phyloP scores from a whole-genome alignment of 2,113 vertebrate genomes.

The Microtus pennsylvanicus region DNA sequence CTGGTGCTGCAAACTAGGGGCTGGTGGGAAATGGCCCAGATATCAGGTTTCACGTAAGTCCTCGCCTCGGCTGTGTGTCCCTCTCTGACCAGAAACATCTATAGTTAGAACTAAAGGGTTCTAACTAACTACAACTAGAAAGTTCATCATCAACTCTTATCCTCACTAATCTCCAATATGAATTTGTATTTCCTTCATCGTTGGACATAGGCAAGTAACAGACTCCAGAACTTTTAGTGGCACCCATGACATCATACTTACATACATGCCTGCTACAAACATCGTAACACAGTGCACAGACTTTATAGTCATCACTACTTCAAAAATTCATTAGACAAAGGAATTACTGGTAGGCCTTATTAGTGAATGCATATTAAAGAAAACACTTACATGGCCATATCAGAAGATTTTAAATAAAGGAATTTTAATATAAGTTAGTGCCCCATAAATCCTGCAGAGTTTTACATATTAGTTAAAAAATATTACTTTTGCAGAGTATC shows the following conservation, averaged over 20 bases:
- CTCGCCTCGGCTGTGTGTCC: background rate
- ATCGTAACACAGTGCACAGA: background rate
- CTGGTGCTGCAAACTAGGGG: background rate
- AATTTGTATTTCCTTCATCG: slow-evolving; percentile 37
- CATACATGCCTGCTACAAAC: background rate
- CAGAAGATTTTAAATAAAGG: background rate
- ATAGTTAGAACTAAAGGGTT: slow-evolving; percentile 5
- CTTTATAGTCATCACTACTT: background rate
- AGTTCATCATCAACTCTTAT: background rate
- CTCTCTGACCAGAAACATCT: background rate
- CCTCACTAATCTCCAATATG: slow-evolving; percentile 21
- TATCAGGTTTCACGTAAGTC: background rate
- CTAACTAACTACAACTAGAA: background rate
- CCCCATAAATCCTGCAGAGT: background rate
- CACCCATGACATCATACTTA: slow-evolving; percentile 25
- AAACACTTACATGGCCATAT: background rate
- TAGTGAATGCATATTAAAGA: background rate
- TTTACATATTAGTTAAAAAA: slow-evolving; percentile 29
- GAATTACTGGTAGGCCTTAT: background rate
- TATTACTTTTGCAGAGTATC: background rate
- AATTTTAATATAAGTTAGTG: slow-evolving; percentile 15
- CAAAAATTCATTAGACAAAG: background rate
- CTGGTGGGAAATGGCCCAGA: background rate
- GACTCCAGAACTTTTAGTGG: slow-evolving; percentile 19
- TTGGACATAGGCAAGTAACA: background rate